Base-by-base conservation (phyloP, 2,888 invertebrate genomes). In the Metallyticus violacea region DNA sequence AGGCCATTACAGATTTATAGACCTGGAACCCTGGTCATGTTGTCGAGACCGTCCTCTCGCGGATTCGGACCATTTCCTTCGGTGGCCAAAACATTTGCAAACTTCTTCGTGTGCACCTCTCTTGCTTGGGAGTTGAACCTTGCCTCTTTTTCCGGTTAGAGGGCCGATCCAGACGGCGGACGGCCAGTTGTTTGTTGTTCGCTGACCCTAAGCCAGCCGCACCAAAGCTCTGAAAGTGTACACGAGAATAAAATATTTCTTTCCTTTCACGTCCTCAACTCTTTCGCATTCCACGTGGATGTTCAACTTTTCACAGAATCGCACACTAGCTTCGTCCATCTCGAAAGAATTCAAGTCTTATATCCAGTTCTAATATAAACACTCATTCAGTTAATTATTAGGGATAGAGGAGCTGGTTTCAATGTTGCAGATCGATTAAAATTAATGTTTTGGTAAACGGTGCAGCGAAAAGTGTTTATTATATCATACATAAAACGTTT, bases 1-100 rank as follows among this genome's bases (percentile, higher is more conserved):
- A 87, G 87, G n/a, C 86, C 86, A 87, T 87, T 87, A 86, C 87
- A 87, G 87, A 87, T 87, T 87, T 86, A 87, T 84, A 81, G 84
- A 40, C 25, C 81, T 26, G 27, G 81, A 84, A 79, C 40, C 84
- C 27, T 26, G 40, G 82, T 82, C 62, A 26, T 27, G 26, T 26
- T 29, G 81, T 26, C n/a, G 81, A 26, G 81, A 40, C 25, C 62
- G 62, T 62, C 30, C 82, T 26, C 82, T 26, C 29, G 29, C 40
- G 40, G 83, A 83, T 77, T 28, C 27, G 83, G 77, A 77, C 77
- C 83, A 83, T 83, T 83, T 83, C 83, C 83, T 25, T 77, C 28
- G 40, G 15, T 62, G 40, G 40, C 83, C 25, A 83, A 77, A 83
- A 27, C 83, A 77, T 62, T 29, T 40, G 25, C 80, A 9, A 28